Base-by-base conservation (phyloP, 2,797 vertebrate species). In the Pseudotriccus pelzelni region DNA sequence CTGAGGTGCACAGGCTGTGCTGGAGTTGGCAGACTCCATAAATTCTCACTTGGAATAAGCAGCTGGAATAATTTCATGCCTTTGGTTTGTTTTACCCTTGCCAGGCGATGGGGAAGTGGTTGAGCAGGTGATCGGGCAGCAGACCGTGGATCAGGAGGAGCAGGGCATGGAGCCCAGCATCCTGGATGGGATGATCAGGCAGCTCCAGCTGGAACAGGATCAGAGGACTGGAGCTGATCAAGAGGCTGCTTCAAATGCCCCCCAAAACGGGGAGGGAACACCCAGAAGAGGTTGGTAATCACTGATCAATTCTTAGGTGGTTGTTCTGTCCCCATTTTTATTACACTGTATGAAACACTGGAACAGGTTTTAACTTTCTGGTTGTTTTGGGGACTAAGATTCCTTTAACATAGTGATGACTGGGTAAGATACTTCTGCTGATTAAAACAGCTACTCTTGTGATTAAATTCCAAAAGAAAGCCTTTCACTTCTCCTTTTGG, bases 71-170 rank as follows among this genome's bases (percentile, higher is more conserved):
- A 44, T 12, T 69, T 41, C 41, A 17, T 58, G 85, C 1, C 7
- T 81, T 77, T 84, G 64, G 10, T 84, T 39, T 90, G 8, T 79
- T 37, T 84, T 55, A 34, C 41, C n/a, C 78, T 92, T 95, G 17
- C 53, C 97, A 99, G 99, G 99, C 98, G 99, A 99, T 37, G 99
- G 99, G 13, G 99, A 99, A 93, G 99, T 99, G 64, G 99, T 99
- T 64, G 99, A 99, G 95, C 99, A 99, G 97, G 99, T 99, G 89
- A 99, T 99, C 97, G 99, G 99, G 90, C 99, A 99, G 76, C 99
- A 99, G 94, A 98, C 98, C 1, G 95, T 98, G 58, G 99, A 99
- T 47, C 98, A 98, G 5, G 99, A 99, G 82, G 99, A 98, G 28
- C 97, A 96, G 27, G 96, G 97, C 15, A 30, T 97, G 12, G 98